Base-by-base conservation (phyloP, 2,888 invertebrate genomes). In the Drosophila barbarae region DNA sequence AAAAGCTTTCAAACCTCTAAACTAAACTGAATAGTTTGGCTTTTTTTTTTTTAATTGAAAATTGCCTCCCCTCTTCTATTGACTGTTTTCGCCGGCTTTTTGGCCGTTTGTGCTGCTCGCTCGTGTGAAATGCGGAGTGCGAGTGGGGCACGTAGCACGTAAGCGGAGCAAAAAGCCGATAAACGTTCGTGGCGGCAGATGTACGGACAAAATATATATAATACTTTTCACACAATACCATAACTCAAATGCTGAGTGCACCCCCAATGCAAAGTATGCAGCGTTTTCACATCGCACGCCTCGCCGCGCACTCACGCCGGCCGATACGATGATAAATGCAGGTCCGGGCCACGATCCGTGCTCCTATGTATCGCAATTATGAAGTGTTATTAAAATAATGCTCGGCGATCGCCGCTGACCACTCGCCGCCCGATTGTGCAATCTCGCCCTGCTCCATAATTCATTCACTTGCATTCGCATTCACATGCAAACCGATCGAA, bases 121-220 rank as follows among this genome's bases (percentile, higher is more conserved):
- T 84, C 79, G 85, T 82, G 83, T 80, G 85, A 84, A 80, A 74
- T 84, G 65, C 79, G 51, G 77, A 84, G 77, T 82, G 69, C 59
- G 51, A 54, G 44, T 30, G 41, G 60, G 73, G 80, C 85, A 80
- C 85, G 79, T 80, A 82, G 72, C 58, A 61, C 66, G 72, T 61
- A 63, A 67, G 70, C 64, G 49, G 69, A 75, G 80, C 69, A 57
- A 75, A 63, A 60, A 50, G 30, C 15, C 50, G 61, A 61, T 61
- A 42, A 42, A 42, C 35, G 41, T 42, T 58, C 34, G 58, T 41
- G 32, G 58, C 34, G 42, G 42, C 34, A 41, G 58, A 72, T 76
- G 51, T 69, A 9, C 39, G 49, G 26, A 42, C 30, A 69, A 77
- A 78, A 78, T 61, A 18, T 46, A 63, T 32, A 18, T 26, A 42